Conservation (phyloP, 2,888 invertebrate genomes). For the Leucophora obtusa region DNA sequence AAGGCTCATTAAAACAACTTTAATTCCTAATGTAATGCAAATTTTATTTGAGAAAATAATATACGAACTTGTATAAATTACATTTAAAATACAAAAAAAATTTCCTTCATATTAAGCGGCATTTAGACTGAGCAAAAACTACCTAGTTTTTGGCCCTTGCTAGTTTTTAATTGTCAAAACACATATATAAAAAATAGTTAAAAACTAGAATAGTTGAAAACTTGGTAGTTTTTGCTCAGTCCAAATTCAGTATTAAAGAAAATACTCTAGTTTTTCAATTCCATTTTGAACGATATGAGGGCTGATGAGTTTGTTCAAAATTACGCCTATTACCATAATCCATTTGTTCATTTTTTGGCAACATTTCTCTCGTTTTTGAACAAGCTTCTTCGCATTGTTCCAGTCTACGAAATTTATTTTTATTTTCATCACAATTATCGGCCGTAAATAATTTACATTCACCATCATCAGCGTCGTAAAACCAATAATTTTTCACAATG, state of each 20-base stretch:
- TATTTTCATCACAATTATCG: constrained; percentile 72
- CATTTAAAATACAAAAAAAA: not conserved
- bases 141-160: no score
- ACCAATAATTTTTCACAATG: constrained; percentile 71
- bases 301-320: not conserved
- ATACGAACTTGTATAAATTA: not conserved
- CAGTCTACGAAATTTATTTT: constrained; percentile 71
- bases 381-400: constrained; percentile 71
- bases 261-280: not conserved
- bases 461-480: constrained; percentile 71
- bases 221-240: no score
- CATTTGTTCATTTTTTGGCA: constrained; percentile 3
- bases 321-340: constrained; percentile 2
- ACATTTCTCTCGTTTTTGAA: not conserved
- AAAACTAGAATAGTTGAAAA: no score
- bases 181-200: no score
- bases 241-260: no score
- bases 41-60: not conserved
- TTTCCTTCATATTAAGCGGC: not conserved
- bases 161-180: no score
- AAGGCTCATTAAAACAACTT: no score
- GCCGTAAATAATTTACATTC: constrained; percentile 73
- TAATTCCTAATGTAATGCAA: no score
- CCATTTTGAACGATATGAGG: constrained; percentile 30
- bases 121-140: no score